Base-by-base conservation (phyloP, 2,113 vertebrate species). In the Calidris pugnax region DNA sequence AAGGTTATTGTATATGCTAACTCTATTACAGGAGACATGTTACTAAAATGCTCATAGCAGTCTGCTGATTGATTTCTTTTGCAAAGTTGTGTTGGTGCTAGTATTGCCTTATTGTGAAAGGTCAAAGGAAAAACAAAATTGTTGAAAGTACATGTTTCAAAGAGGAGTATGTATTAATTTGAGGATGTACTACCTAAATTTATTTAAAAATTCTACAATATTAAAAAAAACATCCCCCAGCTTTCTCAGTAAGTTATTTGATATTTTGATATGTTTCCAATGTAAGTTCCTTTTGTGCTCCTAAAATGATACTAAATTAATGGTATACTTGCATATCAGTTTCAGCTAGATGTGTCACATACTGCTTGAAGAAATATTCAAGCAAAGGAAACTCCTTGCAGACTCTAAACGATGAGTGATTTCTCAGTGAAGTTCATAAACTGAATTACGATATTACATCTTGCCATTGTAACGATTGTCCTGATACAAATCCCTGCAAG, bases 1-100 rank as follows among this genome's bases (percentile, higher is more conserved):
- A 86, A 87, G 22, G 12, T 50, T 95, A 59, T 86, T 97, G 62
- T 89, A 75, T 89, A 64, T 87, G 27, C 39, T 51, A 32, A 56
- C 60, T 88, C 19, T 17, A 3, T 73, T 60, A 20, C 27, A 89
- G 73, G 56, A 88, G 56, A 27, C 33, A 9, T 37, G 7, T 30
- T 59, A 71, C 33, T 69, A 72, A n/a, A 37, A 47, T 15, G 17
- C 45, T 81, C 33, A 1, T 51, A 92, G 47, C 41, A 63, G 28
- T 50, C 47, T 50, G 21, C 41, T 79, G 71, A 94, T 69, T 23
- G 62, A 73, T 66, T 43, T 64, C 33, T 86, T 90, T 77, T 77
- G 39, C n/a, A 22, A 56, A 33, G 60, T 30, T 91, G 56, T 91
- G 56, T 92, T 94, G 71, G 47, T 90, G 21, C 17, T 51, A 32